A percentile compares a stretch with the other conserved stretches of the same genome.
Evolutionary conservation across 2,797 vertebrate genomes (phyloP).

Genomic region (Dryobates pubescens): DNA sequence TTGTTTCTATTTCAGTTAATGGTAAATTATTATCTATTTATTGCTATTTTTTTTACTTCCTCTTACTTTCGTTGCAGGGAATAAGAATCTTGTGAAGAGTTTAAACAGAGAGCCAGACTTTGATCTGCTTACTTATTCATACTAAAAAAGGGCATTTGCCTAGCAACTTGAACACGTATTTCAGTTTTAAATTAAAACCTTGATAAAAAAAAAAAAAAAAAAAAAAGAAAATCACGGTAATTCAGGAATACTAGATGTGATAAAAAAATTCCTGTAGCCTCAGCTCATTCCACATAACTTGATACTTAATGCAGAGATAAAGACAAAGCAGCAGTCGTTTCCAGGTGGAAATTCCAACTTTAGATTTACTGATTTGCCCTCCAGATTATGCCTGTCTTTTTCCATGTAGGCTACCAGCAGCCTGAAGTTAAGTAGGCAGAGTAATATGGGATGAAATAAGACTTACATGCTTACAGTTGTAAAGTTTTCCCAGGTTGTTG

Average conservation of each 20-base stretch:
- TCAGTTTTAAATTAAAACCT: background rate
- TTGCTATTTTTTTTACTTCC: background rate
- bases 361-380: background rate
- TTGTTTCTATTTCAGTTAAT: background rate
- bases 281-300: background rate
- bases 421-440: background rate
- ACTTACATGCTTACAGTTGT: background rate
- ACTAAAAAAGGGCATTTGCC: background rate
- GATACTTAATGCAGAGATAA: background rate
- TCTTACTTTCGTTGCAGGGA: background rate
- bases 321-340: background rate
- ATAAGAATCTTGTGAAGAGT: background rate
- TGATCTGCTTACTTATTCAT: background rate
- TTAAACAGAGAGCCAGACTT: background rate
- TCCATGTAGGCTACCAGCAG: background rate
- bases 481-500: background rate
- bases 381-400: background rate
- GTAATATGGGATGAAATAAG: background rate
- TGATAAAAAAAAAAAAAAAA: background rate
- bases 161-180: background rate
- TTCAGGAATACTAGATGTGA: background rate
- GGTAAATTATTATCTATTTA: background rate
- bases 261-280: background rate
- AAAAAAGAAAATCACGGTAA: background rate
- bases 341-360: background rate